Base-by-base conservation (phyloP, 2,797 vertebrate genomes). In the Brotula barbata region DNA sequence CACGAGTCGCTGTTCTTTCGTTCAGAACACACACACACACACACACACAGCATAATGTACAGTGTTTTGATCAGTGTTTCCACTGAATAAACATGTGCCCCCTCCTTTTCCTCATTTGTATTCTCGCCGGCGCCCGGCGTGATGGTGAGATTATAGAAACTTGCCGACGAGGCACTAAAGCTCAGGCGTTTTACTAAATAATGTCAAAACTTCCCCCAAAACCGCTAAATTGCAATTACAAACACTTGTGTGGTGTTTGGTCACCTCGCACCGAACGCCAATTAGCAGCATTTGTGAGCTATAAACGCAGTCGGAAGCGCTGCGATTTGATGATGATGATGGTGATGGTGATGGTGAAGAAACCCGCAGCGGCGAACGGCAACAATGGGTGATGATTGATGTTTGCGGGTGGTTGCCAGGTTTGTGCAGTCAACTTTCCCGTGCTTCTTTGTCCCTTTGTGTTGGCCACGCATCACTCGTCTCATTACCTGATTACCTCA, bases 231-330 rank as follows among this genome's bases (percentile, higher is more conserved):
- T 14, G 11, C 17, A 50, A 31, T 33, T 23, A 22, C 21, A 21
- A 28, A 20, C 6, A 1, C 2, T 50, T 15, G 11, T 9, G 25
- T 22, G 44, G 33, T 33, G 22, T 17, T 34, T 14, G 46, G 14
- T 25, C 3, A 41, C 17, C 25, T 34, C 39, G n/a, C 22, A 37
- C 22, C 20, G 16, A 55, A 51, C n/a, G 22, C 19, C 42, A 53
- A 52, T 68, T 57, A 51, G 46, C 25, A 46, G 20, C 21, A 28
- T 45, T 8, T 55, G 50, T 56, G 14, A 44, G 17, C 13, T 39
- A 46, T 6, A 40, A 52, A 23, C 23, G 2, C 36, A 20, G 2
- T 34, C 31, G 28, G 10, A n/a, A n/a, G 31, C 17, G 28, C 17
- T 3, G 17, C 13, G 7, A 15, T 41, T 50, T 33, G 10, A 54